A percentile compares a stretch with the other conserved stretches of the same genome.
These are phyloP conservation scores for Ianthella basta DNA, from an alignment of 37 sponge, comb jelly and placozoan genomes.

Conservation along the genomic window DNA sequence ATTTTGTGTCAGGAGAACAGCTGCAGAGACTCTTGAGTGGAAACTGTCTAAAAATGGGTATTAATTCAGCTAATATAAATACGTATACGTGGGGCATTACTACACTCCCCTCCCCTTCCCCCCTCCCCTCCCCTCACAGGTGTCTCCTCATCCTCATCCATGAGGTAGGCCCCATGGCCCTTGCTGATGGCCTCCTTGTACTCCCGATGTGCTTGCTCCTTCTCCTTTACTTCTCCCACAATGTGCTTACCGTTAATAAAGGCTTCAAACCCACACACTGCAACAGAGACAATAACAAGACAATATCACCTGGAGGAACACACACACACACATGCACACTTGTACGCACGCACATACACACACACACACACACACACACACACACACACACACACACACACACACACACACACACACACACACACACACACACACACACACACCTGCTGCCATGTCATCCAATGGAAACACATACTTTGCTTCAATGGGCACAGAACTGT, in stretches of 20 bases:
- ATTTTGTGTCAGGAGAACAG: too few species aligned
- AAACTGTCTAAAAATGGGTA: too few species aligned
- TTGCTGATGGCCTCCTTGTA: conserved; percentile 97
- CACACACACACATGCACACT: neutral
- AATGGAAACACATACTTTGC: conserved; percentile 99
- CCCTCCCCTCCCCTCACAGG: conserved; percentile 59
- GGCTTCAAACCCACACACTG: conserved; percentile 99
- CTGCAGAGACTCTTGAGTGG: neutral
- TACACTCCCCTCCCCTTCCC: neutral
- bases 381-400: neutral
- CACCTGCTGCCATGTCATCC: conserved; percentile 97
- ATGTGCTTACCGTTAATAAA: conserved; percentile 99
- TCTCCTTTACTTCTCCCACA: conserved; percentile 97
- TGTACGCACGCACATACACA: neutral
- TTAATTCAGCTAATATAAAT: too few species aligned
- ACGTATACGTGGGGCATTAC: too few species aligned
- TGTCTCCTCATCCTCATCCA: conserved; percentile 99
- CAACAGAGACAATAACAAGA: neutral
- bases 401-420: neutral
- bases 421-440: neutral
- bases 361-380: neutral
- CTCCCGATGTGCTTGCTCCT: conserved; percentile 97
- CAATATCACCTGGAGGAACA: neutral
- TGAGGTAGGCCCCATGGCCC: conserved; percentile 99
- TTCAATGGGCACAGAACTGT: conserved; percentile 82